phyloP scores from a whole-genome alignment of 2,113 vertebrate genomes.

The Chaetodon trifascialis region DNA sequence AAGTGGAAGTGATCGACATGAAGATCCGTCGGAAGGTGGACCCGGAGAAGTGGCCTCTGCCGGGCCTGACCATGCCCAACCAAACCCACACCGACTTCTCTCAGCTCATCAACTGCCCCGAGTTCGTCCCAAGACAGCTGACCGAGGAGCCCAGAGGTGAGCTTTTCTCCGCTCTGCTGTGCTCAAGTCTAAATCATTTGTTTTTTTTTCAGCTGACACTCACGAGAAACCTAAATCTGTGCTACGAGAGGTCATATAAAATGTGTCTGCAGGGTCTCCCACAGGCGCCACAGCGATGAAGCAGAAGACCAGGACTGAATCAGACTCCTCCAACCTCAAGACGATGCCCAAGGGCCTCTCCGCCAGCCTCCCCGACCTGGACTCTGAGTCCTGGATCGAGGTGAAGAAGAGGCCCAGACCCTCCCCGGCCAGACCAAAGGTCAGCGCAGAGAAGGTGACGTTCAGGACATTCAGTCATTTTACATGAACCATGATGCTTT shows the following conservation, averaged over 20 bases:
- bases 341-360: slow-evolving; percentile 97
- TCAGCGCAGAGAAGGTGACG: slow-evolving; percentile 63
- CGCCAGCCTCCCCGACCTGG: slow-evolving; percentile 95
- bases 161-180: neutral
- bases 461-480: neutral
- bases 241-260: neutral
- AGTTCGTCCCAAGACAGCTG: slow-evolving; percentile 93
- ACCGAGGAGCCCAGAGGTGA: slow-evolving; percentile 89
- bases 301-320: slow-evolving; percentile 84
- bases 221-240: neutral
- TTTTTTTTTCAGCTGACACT: neutral
- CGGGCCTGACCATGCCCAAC: slow-evolving; percentile 88
- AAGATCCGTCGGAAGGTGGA: slow-evolving; percentile 95
- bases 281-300: slow-evolving; percentile 83
- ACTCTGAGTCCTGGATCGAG: slow-evolving; percentile 98
- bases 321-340: slow-evolving; percentile 93
- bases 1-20: slow-evolving; percentile 94
- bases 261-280: slow-evolving; percentile 86
- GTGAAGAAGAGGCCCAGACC: slow-evolving; percentile 97
- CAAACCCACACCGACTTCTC: slow-evolving; percentile 94
- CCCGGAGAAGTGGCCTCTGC: slow-evolving; percentile 95
- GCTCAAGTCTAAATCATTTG: neutral
- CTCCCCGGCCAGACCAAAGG: slow-evolving; percentile 93
- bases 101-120: slow-evolving; percentile 96
- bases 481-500: neutral